Evolutionary conservation across 2,797 vertebrate species (phyloP).

Genomic region (Podarcis lilfordi): DNA sequence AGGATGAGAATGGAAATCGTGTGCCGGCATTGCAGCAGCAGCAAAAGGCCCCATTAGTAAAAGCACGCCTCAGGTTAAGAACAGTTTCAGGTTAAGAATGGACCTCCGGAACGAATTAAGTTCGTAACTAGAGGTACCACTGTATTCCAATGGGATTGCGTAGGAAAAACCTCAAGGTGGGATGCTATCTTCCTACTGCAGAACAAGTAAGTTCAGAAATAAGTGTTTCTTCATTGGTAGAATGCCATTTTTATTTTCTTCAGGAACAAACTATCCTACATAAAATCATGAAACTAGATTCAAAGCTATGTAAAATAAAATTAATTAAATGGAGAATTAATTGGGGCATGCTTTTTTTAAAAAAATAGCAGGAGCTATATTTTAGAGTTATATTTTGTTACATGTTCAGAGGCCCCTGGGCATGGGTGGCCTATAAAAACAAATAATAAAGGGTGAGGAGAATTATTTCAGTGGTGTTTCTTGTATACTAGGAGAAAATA

Average conservation of each 20-base stretch:
- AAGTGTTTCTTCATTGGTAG: slow-evolving; percentile 72
- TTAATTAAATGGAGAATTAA: slow-evolving; percentile 81
- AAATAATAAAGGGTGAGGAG: slow-evolving; percentile 53
- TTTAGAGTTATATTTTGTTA: slow-evolving; percentile 73
- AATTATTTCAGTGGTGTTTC: slow-evolving; percentile 43
- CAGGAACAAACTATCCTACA: slow-evolving; percentile 69
- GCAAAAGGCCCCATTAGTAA: too few relatives aligned
- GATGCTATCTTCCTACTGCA: slow-evolving; percentile 73
- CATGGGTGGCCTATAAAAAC: slow-evolving; percentile 68
- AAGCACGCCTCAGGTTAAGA: too few relatives aligned
- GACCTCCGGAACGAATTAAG: too few relatives aligned
- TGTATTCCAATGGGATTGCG: background rate
- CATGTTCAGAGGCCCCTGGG: slow-evolving; percentile 61
- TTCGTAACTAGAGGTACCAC: background rate
- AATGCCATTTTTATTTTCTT: slow-evolving; percentile 8
- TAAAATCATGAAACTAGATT: slow-evolving; percentile 76
- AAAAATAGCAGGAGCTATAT: slow-evolving; percentile 69
- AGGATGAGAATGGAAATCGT: too few relatives aligned
- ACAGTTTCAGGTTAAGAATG: too few relatives aligned
- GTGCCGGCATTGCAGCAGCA: too few relatives aligned
- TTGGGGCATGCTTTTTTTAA: slow-evolving; percentile 77
- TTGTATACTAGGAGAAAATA: background rate
- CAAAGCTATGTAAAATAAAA: slow-evolving; percentile 77
- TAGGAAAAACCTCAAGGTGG: background rate
- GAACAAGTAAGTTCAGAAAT: slow-evolving; percentile 67